phyloP scores from a whole-genome alignment of 2,797 vertebrate genomes.

The Pangasius larnaudii region DNA sequence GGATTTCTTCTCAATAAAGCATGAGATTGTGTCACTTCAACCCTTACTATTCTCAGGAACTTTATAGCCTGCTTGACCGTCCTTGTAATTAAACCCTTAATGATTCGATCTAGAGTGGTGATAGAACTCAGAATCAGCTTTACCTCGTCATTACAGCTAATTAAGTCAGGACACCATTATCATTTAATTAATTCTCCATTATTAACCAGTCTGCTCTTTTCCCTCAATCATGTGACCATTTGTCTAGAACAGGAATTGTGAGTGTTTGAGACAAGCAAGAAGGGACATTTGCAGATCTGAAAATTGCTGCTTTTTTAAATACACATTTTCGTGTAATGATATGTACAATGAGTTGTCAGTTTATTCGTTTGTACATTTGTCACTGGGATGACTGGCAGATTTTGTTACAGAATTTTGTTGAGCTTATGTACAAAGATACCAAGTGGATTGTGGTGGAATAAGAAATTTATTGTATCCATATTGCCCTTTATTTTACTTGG shows the following conservation, averaged over 20 bases:
- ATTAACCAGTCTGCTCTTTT: conserved; percentile 5
- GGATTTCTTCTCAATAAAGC: conserved; percentile 3
- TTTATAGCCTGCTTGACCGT: conserved; percentile 14
- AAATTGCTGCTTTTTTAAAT: neutral
- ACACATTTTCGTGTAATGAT: neutral
- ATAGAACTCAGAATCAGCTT: conserved; percentile 19
- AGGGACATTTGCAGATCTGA: neutral
- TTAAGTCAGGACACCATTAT: conserved; percentile 24
- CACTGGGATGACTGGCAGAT: neutral
- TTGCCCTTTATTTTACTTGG: neutral
- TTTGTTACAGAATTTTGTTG: neutral
- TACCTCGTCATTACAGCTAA: conserved; percentile 4
- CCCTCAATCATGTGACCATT: conserved; percentile 19
- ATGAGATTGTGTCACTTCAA: neutral
- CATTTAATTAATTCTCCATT: conserved; percentile 33
- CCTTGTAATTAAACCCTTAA: conserved; percentile 32
- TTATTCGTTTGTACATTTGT: neutral
- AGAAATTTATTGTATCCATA: neutral
- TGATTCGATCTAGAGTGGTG: conserved; percentile 7
- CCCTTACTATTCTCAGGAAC: neutral
- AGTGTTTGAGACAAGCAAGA: neutral
- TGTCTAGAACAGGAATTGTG: neutral
- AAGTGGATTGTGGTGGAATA: neutral
- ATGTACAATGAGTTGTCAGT: neutral
- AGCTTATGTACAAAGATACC: neutral